These are phyloP conservation scores for Mormyrus hasselquistii DNA, from an alignment of 2,797 vertebrate species.

Conservation along the genomic window DNA sequence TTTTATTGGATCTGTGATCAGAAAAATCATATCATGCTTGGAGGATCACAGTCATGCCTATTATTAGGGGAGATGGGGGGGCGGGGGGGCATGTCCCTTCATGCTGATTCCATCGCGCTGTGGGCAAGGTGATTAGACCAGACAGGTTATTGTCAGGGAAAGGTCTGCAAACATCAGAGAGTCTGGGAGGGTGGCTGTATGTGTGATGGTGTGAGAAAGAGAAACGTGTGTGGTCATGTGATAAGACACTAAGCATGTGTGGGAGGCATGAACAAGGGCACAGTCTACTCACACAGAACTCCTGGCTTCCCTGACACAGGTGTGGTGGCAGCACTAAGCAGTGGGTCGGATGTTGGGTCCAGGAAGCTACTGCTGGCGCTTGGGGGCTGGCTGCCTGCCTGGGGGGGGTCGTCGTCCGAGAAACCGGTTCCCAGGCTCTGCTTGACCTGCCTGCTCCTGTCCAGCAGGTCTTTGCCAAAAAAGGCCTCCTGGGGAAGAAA, in stretches of 20 bases:
- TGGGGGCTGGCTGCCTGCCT: constrained; percentile 52
- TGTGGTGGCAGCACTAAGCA: constrained; percentile 58
- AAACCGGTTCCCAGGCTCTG: constrained; percentile 48
- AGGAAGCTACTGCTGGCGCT: constrained; percentile 45
- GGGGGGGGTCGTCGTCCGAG: constrained; percentile 55
- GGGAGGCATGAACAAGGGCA: background rate
- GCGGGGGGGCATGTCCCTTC: constrained; percentile 22
- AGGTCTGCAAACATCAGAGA: background rate
- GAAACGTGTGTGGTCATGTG: background rate
- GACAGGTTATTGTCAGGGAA: constrained; percentile 20
- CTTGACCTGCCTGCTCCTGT: constrained; percentile 72
- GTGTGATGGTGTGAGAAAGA: background rate
- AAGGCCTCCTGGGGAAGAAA: constrained; percentile 77
- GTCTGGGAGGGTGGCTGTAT: background rate
- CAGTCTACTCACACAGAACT: constrained; percentile 63
- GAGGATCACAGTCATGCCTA: background rate
- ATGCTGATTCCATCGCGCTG: constrained; percentile 21
- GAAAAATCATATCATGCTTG: background rate
- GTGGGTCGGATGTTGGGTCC: constrained; percentile 66
- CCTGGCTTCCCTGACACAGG: constrained; percentile 62
- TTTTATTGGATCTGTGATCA: too few relatives aligned
- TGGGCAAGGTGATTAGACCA: constrained; percentile 22
- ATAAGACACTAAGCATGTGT: background rate
- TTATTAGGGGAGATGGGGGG: constrained; percentile 1
- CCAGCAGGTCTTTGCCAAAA: constrained; percentile 87